These are phyloP conservation scores for Cephus spinipes DNA, from an alignment of 2,888 invertebrate species.

Conservation along the genomic window DNA sequence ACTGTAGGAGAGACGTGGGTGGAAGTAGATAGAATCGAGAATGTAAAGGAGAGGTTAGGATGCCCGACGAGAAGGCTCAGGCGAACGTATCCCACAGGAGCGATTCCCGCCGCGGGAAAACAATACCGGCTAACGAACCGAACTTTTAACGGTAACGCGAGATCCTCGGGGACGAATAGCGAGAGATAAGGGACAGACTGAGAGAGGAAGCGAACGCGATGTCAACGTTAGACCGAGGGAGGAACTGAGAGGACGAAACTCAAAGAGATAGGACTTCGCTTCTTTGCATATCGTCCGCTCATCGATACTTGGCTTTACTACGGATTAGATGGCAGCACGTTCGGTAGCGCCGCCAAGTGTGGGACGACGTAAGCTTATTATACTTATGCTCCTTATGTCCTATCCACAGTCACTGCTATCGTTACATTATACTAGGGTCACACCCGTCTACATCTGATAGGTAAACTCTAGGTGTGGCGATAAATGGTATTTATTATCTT, in stretches of 20 bases:
- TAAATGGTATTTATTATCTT: not conserved
- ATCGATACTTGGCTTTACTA: slow-evolving; percentile 26
- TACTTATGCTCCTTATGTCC: slow-evolving; percentile 30
- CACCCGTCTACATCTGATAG: slow-evolving; percentile 30
- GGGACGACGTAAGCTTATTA: slow-evolving; percentile 26
- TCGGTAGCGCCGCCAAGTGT: slow-evolving; percentile 12
- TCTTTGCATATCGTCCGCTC: slow-evolving; percentile 22
- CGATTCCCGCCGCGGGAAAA: slow-evolving; percentile 2
- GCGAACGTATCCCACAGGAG: not conserved
- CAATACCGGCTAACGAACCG: slow-evolving; percentile 6
- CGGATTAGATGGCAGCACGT: slow-evolving; percentile 23
- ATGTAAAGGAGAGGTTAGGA: not conserved
- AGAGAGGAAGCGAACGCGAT: not conserved
- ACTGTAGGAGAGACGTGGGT: not conserved
- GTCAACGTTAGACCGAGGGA: not conserved
- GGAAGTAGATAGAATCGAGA: not conserved
- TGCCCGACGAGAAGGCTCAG: not conserved
- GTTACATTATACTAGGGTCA: not conserved
- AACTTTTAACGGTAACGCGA: slow-evolving; percentile 4
- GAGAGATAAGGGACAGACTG: not conserved
- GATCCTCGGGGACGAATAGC: slow-evolving; percentile 8
- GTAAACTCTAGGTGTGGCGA: slow-evolving; percentile 25
- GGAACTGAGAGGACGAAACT: not conserved
- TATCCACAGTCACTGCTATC: slow-evolving; percentile 9
- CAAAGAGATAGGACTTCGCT: not conserved